Base-by-base conservation (phyloP, 2,797 vertebrate species). In the Triplophysa yarkandensis region DNA sequence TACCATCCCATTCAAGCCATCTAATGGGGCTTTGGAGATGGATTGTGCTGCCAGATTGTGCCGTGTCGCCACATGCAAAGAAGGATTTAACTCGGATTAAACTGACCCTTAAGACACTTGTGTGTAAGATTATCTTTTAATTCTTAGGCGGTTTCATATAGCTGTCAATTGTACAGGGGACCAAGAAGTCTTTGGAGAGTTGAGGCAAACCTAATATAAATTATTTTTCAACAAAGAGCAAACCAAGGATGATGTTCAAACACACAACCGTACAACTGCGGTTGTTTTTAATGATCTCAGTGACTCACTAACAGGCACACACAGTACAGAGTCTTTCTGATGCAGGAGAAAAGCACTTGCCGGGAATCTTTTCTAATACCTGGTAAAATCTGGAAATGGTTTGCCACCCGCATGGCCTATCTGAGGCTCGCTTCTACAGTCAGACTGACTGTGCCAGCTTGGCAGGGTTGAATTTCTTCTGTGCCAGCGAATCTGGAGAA, bases 41-140 rank as follows among this genome's bases (percentile, higher is more conserved):
- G 57, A 50, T 71, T 44, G 55, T 32, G 21, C 21, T 34, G 27
- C 27, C 58, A 39, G 54, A 19, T 55, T 71, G 57, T 36, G 69
- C 58, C 58, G 30, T 62, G 58, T 50, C 44, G 44, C 69, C 69
- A 50, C 43, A 72, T 64, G 70, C 46, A 54, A 64, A 64, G 41
- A 11, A 64, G 60, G 46, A 44, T 72, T 63, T 72, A 72, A 72
- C 70, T 63, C 6, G 61, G 60, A 73, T 73, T 73, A 43, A 73
- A 73, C 34, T 41, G 25, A 6, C 21, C 66, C 9, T 16, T 6
- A 16, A 27, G 13, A 6, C 46, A 28, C 48, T 28, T 63, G 44
- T 50, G 23, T 23, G 11, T 21, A 21, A 50, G 30, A 64, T 30
- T 6, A 27, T 41, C 48, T 55, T 55, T 36, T 27, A 34, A 32